Conservation (phyloP, 92 coral and sea anemone species). For the Chrysogorgia sp. region DNA sequence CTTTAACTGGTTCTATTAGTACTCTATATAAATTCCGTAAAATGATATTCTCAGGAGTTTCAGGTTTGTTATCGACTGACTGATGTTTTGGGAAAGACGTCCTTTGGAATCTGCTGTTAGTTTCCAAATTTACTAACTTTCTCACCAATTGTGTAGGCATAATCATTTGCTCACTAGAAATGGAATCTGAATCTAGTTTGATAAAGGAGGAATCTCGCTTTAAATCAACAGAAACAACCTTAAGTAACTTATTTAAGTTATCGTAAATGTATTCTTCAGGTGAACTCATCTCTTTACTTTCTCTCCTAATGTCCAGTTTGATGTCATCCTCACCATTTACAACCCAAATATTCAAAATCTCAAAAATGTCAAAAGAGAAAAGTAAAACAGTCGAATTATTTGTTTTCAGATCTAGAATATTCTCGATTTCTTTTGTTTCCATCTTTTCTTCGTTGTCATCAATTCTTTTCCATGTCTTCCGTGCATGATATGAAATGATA, state of each 20-base stretch:
- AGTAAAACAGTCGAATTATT: neutral
- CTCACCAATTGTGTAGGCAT: too few relatives aligned
- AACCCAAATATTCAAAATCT: constrained; percentile 14
- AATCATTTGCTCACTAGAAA: neutral
- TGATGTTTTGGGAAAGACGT: neutral
- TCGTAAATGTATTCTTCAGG: neutral
- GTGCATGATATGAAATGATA: neutral
- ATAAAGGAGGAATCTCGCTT: neutral
- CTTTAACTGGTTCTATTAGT: too few relatives aligned
- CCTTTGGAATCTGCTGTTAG: too few relatives aligned
- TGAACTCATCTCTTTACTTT: too few relatives aligned
- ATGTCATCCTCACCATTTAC: neutral
- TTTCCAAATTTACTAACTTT: neutral
- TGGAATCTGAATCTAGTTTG: neutral
- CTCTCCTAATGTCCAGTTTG: neutral
- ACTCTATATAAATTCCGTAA: too few relatives aligned
- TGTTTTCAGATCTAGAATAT: neutral
- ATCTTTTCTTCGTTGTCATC: neutral
- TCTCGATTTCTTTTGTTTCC: neutral
- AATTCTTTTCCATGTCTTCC: neutral
- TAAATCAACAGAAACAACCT: neutral
- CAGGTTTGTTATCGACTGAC: constrained; percentile 18
- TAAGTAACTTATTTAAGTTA: neutral
- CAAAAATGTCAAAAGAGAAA: neutral
- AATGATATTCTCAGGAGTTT: constrained; percentile 33